Evolutionary conservation across 2,113 vertebrate genomes (phyloP).

Genomic region (Gila orcuttii): DNA sequence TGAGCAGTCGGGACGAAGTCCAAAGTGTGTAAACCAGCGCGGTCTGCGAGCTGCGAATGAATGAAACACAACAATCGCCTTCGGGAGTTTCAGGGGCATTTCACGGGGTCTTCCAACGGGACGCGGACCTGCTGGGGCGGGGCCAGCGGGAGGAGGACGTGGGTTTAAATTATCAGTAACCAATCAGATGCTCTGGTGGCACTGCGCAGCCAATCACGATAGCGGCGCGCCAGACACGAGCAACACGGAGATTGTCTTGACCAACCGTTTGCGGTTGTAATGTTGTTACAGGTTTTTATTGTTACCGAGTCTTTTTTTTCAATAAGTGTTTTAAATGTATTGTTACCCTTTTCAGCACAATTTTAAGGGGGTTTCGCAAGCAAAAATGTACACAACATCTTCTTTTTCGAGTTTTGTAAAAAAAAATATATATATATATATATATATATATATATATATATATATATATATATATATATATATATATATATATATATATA

Average conservation of each 20-base stretch:
- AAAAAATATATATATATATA: too few relatives aligned
- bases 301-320: neutral
- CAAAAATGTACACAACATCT: too few relatives aligned
- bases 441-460: too few relatives aligned
- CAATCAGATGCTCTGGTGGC: neutral
- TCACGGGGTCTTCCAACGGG: slow-evolving; percentile 77
- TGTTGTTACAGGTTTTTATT: slow-evolving; percentile 2
- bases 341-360: neutral
- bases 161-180: slow-evolving; percentile 63
- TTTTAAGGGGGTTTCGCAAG: neutral
- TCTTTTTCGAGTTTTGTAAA: too few relatives aligned
- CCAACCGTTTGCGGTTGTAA: neutral
- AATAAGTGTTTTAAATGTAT: neutral
- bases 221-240: neutral
- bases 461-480: too few relatives aligned
- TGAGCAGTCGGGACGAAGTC: slow-evolving; percentile 59
- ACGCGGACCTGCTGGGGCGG: slow-evolving; percentile 70
- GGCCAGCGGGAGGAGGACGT: slow-evolving; percentile 57
- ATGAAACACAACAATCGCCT: slow-evolving; percentile 73
- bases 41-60: slow-evolving; percentile 65
- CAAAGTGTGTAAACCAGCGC: slow-evolving; percentile 64
- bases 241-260: too few relatives aligned
- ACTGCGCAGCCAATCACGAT: neutral
- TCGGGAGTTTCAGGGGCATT: slow-evolving; percentile 73
- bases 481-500: too few relatives aligned